phyloP scores from a whole-genome alignment of 2,888 invertebrate genomes.

The Brachyptera putata region DNA sequence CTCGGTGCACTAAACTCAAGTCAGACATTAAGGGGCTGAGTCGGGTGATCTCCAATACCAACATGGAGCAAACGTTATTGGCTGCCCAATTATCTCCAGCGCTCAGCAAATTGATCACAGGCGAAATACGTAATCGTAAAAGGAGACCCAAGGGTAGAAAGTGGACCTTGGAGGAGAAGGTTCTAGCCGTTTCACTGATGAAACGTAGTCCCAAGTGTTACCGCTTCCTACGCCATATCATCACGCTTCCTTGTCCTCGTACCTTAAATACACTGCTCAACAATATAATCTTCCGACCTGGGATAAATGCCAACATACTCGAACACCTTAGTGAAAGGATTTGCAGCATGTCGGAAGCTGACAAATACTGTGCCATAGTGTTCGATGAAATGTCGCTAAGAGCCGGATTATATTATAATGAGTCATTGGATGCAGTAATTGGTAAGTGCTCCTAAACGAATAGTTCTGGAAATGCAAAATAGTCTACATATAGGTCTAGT shows the following conservation, averaged over 20 bases:
- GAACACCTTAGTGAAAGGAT: conserved; percentile 1
- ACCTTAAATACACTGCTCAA: conserved; percentile 16
- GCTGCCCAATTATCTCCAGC: no score
- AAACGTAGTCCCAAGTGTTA: conserved; percentile 20
- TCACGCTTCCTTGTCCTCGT: no score
- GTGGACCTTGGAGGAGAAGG: conserved; percentile 1
- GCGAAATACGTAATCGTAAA: no score
- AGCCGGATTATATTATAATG: conserved; percentile 2
- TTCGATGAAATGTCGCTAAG: conserved; percentile 22
- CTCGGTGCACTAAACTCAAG: no score
- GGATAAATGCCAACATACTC: conserved; percentile 16
- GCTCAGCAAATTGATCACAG: no score
- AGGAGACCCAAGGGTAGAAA: not conserved
- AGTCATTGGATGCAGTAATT: no score
- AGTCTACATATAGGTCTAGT: no score
- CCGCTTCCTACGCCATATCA: conserved; percentile 4
- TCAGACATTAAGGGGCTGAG: no score
- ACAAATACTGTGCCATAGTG: conserved; percentile 5
- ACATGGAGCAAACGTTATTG: no score
- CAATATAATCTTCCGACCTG: conserved; percentile 7
- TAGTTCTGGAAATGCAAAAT: no score
- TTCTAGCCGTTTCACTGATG: not conserved
- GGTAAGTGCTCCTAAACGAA: no score
- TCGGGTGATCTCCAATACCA: no score
- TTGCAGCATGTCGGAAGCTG: conserved; percentile 12